Evolutionary conservation across 2,888 invertebrate species (phyloP), one percentile per base, ranked within the genome.

Genomic region (Phyto melanocephala): DNA sequence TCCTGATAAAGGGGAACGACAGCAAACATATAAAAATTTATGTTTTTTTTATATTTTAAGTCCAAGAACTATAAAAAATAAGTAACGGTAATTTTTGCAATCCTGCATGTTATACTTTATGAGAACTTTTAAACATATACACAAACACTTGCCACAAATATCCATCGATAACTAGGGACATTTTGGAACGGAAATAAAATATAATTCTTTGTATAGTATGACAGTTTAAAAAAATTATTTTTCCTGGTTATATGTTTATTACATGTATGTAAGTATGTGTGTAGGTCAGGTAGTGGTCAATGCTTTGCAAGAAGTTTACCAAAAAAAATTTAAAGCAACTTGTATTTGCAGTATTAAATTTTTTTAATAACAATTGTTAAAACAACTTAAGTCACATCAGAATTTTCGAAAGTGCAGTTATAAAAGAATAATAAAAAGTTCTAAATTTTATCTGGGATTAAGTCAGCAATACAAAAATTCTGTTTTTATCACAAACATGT

Each of bases 201-300:
- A 50, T 71, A n/a, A 54, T 47, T 71, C 58, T 45, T 71, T 15
- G 6, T 54, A 37, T 22, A 58, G 20, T 67, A 45, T 62, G 62
- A 54, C 68, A 54, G 52, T 77, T 71, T 47, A 37, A 28, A 56
- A 54, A 22, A 71, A 56, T 63, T 63, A 47, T 56, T 54, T 71
- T 24, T 6, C 37, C 58, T 58, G 3, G 28, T 3, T 6, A n/a
- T n/a, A n/a, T n/a, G n/a, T n/a, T n/a, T n/a, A n/a, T n/a, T n/a
- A 65, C 11, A 33, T 10, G 17, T n/a, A 40, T 54, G 17, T 40
- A 2, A 6, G 42, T 35, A 6, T 8, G 15, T 28, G 45, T 42
- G n/a, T n/a, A n/a, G n/a, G n/a, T n/a, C n/a, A n/a, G n/a, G n/a
- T n/a, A n/a, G 20, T 33, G 60, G 60, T 1, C 37, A 60, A 40